Evolutionary conservation across 2,888 invertebrate genomes (phyloP), one percentile per base, ranked within the genome.

Genomic region (Drosophila monieri): DNA sequence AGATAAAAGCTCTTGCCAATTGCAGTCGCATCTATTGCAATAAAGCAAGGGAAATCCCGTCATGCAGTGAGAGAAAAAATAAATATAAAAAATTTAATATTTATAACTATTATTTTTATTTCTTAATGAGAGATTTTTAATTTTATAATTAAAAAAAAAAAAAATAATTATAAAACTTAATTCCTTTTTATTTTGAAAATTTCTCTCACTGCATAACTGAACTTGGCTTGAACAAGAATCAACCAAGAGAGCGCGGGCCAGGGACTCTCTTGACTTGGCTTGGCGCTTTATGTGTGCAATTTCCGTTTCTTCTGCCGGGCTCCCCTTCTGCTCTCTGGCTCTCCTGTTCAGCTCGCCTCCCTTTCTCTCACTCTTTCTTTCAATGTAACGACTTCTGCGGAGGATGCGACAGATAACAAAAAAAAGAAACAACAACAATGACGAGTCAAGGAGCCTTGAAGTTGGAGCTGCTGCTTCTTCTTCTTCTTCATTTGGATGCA

Each of bases 361-460:
- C 30, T 18, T 15, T 32, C 18, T n/a, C 44, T 32, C 66, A 43
- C 15, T 52, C 9, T 30, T 21, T 64, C 74, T 73, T 75, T 70
- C 80, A 80, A 84, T 84, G 85, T 77, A 81, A 81, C 77, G 76
- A 85, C 76, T 81, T 79, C 76, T 79, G 79, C 77, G 68, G 61
- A 62, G 61, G 69, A 69, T 69, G 69, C 52, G 67, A 66, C 67
- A 53, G 68, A 58, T 51, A 66, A 53, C 30, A 53, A 57, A 30
- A 39, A 62, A 55, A n/a, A 23, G 14, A n/a, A 54, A 43, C 53
- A 76, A 35, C 43, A 66, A 49, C 66, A 56, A 66, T 66, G 55
- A 57, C 49, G 65, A 65, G 62, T 65, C 62, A 53, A 65, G 62
- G 62, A 64, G 62, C 62, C 62, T 64, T 61, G 62, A 64, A 65